Percentiles rank a stretch among this genome's conserved stretches.
Conservation (phyloP, 2,113 vertebrate genomes). For the Atherinomorus stipes region DNA sequence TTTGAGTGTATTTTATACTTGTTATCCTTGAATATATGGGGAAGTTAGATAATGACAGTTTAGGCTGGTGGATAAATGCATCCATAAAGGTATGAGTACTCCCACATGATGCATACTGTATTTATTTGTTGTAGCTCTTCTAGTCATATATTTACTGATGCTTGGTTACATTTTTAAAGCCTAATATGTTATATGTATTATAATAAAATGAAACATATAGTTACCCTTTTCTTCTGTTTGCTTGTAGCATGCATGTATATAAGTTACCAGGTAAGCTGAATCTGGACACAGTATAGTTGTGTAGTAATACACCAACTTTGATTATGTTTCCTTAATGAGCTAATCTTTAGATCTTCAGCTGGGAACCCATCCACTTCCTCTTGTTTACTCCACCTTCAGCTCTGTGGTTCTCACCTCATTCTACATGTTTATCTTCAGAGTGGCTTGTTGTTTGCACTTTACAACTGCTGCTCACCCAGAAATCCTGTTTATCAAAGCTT, state of each 20-base stretch:
- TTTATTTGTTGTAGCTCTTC: slow-evolving; percentile 48
- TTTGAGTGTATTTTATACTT: slow-evolving; percentile 8
- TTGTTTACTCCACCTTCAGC: neutral
- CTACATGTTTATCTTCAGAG: neutral
- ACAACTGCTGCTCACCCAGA: neutral
- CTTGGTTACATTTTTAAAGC: slow-evolving; percentile 8
- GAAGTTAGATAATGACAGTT: neutral
- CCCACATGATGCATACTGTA: slow-evolving; percentile 6
- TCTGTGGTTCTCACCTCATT: neutral
- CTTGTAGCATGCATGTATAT: neutral
- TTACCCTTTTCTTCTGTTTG: neutral
- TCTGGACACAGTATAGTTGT: neutral
- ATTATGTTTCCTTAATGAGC: neutral
- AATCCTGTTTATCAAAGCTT: neutral
- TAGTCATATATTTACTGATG: slow-evolving; percentile 25
- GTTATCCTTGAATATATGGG: slow-evolving; percentile 7
- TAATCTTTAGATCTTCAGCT: neutral
- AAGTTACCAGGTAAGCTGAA: neutral
- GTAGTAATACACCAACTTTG: neutral
- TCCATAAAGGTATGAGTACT: neutral
- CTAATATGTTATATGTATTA: slow-evolving; percentile 22
- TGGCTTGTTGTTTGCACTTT: neutral
- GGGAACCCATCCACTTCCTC: neutral
- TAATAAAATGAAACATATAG: slow-evolving; percentile 35
- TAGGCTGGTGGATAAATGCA: neutral